Evolutionary conservation across 2,113 vertebrate species (phyloP).

Genomic region (Chamaetylas fuelleborni): DNA sequence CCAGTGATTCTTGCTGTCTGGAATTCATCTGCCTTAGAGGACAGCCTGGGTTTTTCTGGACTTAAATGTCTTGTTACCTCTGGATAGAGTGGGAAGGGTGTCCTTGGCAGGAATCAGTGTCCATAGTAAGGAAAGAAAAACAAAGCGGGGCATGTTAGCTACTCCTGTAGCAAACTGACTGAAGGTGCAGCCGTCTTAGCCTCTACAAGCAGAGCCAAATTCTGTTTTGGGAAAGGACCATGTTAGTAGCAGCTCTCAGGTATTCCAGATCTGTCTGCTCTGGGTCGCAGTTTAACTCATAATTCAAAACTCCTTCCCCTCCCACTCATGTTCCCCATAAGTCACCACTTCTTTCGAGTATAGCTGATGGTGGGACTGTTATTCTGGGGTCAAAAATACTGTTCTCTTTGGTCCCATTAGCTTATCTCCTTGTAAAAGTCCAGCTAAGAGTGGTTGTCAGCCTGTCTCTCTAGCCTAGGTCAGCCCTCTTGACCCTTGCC

Average conservation of each 20-base stretch:
- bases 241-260: background rate
- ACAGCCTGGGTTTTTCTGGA: background rate
- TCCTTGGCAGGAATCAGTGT: background rate
- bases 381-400: background rate
- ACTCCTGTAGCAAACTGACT: background rate
- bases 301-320: background rate
- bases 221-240: background rate
- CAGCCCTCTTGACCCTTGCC: background rate
- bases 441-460: background rate
- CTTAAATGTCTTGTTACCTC: background rate
- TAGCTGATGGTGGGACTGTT: background rate
- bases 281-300: background rate
- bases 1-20: background rate
- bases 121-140: background rate
- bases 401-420: background rate
- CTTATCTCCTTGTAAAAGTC: background rate
- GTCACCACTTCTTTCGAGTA: background rate
- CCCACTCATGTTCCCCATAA: background rate
- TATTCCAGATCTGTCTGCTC: background rate
- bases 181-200: background rate
- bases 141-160: fast-evolving
- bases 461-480: background rate
- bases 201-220: background rate
- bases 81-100: background rate
- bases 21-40: background rate